A percentile compares a stretch with the other conserved stretches of the same genome.
Evolutionary conservation across 2,113 vertebrate species (phyloP).

Genomic region (Dermatemys mawii): DNA sequence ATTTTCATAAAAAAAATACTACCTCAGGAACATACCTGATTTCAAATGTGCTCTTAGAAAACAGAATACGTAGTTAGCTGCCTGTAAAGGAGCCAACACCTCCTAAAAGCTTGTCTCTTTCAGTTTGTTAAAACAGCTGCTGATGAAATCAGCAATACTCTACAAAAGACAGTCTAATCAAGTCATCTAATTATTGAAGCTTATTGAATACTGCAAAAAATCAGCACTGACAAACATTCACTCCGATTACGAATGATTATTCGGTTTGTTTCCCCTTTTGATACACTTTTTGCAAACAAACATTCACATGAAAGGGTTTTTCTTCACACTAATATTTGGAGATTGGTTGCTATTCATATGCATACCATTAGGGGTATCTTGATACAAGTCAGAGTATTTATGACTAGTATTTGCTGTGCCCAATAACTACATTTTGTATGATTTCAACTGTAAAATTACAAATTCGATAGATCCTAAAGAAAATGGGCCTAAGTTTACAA

Average conservation of each 20-base stretch:
- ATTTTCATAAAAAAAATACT: constrained; percentile 51
- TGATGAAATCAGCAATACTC: not conserved
- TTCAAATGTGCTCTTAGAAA: not conserved
- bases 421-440: not conserved
- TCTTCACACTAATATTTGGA: not conserved
- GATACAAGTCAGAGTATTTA: not conserved
- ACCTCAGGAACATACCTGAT: not conserved
- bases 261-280: not conserved
- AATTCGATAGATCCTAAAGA: not conserved
- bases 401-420: not conserved
- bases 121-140: not conserved
- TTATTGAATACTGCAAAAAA: not conserved
- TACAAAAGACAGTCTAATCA: not conserved
- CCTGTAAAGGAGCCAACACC: not conserved
- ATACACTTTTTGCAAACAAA: not conserved
- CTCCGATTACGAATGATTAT: not conserved
- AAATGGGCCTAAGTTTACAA: not conserved
- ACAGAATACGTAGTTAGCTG: not conserved
- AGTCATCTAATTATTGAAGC: not conserved
- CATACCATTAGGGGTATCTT: not conserved
- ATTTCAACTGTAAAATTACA: not conserved
- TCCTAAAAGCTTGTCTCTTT: not conserved
- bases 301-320: not conserved
- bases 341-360: not conserved
- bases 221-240: not conserved